A percentile compares a stretch with the other conserved stretches of the same genome.
These are phyloP conservation scores for Chloroclysta siterata DNA, from an alignment of 2,888 invertebrate species.

Conservation along the genomic window DNA sequence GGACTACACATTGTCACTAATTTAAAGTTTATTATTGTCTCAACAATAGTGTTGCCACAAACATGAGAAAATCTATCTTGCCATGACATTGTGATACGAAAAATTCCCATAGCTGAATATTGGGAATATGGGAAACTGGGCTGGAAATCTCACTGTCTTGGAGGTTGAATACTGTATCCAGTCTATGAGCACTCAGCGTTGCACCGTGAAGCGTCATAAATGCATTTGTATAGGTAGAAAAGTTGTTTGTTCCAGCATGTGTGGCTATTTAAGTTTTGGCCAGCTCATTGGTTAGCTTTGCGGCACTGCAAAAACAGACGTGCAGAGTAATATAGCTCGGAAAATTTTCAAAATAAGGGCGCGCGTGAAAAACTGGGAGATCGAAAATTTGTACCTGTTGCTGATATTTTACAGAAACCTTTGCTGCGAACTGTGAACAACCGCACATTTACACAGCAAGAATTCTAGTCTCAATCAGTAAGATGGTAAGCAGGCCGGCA, in stretches of 20 bases:
- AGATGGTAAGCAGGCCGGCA: background rate
- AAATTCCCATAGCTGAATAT: constrained; percentile 14
- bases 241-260: too few relatives aligned
- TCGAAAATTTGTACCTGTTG: too few relatives aligned
- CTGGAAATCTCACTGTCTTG: constrained; percentile 5
- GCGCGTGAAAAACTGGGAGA: too few relatives aligned
- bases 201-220: constrained; percentile 1
- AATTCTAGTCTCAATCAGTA: background rate
- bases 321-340: too few relatives aligned
- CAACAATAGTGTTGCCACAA: constrained; percentile 52
- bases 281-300: too few relatives aligned
- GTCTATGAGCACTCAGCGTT: background rate
- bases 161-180: background rate
- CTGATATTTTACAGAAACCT: too few relatives aligned
- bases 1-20: constrained; percentile 45
- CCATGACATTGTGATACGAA: constrained; percentile 29
- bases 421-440: too few relatives aligned
- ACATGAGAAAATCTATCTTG: constrained; percentile 32
- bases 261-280: too few relatives aligned
- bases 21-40: constrained; percentile 61
- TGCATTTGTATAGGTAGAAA: background rate
- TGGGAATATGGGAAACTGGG: constrained; percentile 14
- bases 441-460: background rate
- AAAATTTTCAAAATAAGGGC: too few relatives aligned
- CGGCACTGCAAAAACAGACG: too few relatives aligned